Percentiles rank a stretch among this genome's conserved stretches.
Conservation (phyloP, 2,797 vertebrate genomes). For the Myotis planiceps region DNA sequence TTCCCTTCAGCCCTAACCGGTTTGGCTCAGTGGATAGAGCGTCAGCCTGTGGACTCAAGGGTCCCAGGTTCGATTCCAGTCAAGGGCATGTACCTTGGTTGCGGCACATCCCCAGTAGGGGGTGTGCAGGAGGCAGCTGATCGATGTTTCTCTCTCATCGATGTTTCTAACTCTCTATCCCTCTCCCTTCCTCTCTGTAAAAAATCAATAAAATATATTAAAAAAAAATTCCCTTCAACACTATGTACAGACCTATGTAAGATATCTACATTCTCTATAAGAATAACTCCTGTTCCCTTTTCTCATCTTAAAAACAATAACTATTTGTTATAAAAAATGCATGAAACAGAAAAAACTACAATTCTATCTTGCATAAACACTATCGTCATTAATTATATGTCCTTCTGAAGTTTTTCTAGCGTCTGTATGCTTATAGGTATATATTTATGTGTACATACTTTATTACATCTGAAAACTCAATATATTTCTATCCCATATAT, state of each 20-base stretch:
- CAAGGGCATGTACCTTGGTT: too few relatives aligned
- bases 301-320: conserved; percentile 17
- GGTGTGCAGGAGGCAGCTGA: too few relatives aligned
- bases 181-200: too few relatives aligned
- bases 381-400: neutral
- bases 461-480: neutral
- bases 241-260: neutral
- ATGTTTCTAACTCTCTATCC: too few relatives aligned
- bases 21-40: too few relatives aligned
- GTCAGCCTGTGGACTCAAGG: too few relatives aligned
- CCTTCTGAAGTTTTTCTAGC: neutral
- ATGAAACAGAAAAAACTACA: neutral
- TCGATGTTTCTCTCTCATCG: too few relatives aligned
- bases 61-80: too few relatives aligned
- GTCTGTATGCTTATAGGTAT: neutral
- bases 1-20: neutral
- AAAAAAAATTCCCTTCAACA: neutral
- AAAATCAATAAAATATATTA: too few relatives aligned
- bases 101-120: too few relatives aligned
- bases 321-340: neutral
- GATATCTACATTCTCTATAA: neutral
- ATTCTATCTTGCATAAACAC: conserved; percentile 2
- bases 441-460: neutral
- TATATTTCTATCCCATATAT: neutral
- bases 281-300: neutral